Evolutionary conservation across 2,888 invertebrate species (phyloP), one percentile per base, ranked within the genome.

Genomic region (Iphiclides podalirius): DNA sequence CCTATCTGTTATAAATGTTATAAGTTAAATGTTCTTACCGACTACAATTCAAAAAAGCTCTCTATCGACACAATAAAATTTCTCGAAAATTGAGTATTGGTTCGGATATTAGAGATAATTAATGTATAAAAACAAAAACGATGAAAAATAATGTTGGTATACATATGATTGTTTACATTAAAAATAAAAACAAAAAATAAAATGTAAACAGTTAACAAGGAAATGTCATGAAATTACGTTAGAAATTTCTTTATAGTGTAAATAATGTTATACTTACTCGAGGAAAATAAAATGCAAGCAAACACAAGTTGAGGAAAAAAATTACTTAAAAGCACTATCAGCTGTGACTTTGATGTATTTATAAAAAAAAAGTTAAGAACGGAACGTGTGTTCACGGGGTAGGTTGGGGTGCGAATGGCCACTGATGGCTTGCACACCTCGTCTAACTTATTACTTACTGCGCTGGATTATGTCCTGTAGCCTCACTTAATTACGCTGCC

Each of bases 341-440:
- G 57, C 60, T 59, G 48, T 55, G 60, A 60, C 59, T 63, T 49
- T 58, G 58, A 51, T 53, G 34, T 8, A n/a, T 38, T 48, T 34
- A 31, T 50, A 47, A 56, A 55, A 54, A 41, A 55, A 48, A 38
- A 45, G 40, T 35, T 13, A n/a, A 23, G 34, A 44, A 44, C 31
- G 37, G 44, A 55, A 79, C 80, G 80, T 78, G 70, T 62, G 57
- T 55, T 28, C 74, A 52, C 76, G 59, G 61, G 67, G 63, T 67
- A 59, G 57, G 63, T 62, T 60, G 63, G 74, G 72, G 70, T 73
- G 70, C 67, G 75, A 87, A 66, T 85, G 85, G 67, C 53, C 59
- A 64, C 57, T 58, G 52, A 51, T 62, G 58, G 66, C 55, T 52
- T 49, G 52, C 44, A 45, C 52, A 53, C 55, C 56, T 57, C 52